A percentile compares a stretch with the other conserved stretches of the same genome.
phyloP scores from a whole-genome alignment of 2,888 invertebrate species.

The Xanthia icteritia region DNA sequence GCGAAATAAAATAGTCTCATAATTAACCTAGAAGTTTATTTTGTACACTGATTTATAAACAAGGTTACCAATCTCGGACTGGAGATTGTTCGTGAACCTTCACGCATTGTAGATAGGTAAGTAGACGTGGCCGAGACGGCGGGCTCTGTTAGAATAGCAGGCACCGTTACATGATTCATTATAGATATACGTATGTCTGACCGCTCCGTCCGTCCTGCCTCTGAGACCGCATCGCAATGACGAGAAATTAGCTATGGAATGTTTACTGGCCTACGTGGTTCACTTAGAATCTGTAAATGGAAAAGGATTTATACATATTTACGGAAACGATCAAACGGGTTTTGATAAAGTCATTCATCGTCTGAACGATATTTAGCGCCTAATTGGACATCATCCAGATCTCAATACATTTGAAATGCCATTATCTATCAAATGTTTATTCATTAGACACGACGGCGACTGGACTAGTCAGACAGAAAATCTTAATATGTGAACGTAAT shows the following conservation, averaged over 20 bases:
- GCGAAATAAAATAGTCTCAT: conserved; percentile 53
- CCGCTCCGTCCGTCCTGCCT: conserved; percentile 53
- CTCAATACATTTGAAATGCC: conserved; percentile 43
- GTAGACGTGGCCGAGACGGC: conserved; percentile 80
- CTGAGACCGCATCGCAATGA: conserved; percentile 55
- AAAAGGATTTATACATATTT: conserved; percentile 39
- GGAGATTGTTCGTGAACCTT: conserved; percentile 72
- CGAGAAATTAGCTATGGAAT: conserved; percentile 64
- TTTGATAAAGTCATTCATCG: conserved; percentile 42
- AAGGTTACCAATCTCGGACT: conserved; percentile 71
- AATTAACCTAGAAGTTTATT: conserved; percentile 61
- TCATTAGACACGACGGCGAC: conserved; percentile 46
- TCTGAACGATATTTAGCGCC: conserved; percentile 33
- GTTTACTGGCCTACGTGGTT: conserved; percentile 52
- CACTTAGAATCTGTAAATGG: conserved; percentile 46
- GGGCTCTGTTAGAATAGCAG: conserved; percentile 73
- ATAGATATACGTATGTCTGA: conserved; percentile 52
- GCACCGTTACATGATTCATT: conserved; percentile 77
- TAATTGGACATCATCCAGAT: conserved; percentile 52
- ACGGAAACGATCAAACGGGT: conserved; percentile 43
- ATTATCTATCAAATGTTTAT: conserved; percentile 50
- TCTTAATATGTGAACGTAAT: conserved; percentile 46
- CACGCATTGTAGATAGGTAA: conserved; percentile 73
- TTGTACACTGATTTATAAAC: conserved; percentile 61
- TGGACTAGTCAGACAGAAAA: conserved; percentile 45